Evolutionary conservation across 2,113 vertebrate genomes (phyloP).

Genomic region (Gracilinanus agilis): DNA sequence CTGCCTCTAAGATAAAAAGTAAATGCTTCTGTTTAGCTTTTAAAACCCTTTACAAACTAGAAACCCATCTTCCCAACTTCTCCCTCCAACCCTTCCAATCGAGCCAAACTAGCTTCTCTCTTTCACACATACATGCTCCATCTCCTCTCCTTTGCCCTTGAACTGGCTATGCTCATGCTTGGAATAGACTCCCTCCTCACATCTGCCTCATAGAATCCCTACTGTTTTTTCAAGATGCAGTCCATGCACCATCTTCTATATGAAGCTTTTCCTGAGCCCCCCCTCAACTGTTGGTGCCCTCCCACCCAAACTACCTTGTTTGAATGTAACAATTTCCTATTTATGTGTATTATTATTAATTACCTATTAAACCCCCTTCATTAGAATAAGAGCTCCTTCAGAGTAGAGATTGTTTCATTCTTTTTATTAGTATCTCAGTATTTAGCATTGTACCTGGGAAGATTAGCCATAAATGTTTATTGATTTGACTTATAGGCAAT

Average conservation of each 20-base stretch:
- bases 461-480: neutral
- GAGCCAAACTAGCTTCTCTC: no score
- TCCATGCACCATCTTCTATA: neutral
- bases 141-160: neutral
- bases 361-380: neutral
- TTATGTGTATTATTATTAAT: neutral
- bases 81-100: no score
- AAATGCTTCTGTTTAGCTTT: no score
- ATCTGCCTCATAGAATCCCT: neutral
- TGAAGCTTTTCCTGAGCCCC: neutral
- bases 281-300: neutral
- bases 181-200: neutral
- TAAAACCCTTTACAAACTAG: no score
- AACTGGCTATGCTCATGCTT: no score
- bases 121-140: neutral
- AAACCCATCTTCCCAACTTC: no score
- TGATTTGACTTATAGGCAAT: neutral
- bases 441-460: neutral
- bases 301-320: neutral
- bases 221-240: neutral
- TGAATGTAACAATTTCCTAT: neutral
- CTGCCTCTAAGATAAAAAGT: no score
- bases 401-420: neutral
- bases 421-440: neutral
- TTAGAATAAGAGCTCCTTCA: neutral